Percentiles rank a stretch among this genome's conserved stretches.
phyloP scores from a whole-genome alignment of 1,140 invertebrate genomes.

The Orius insidiosus region DNA sequence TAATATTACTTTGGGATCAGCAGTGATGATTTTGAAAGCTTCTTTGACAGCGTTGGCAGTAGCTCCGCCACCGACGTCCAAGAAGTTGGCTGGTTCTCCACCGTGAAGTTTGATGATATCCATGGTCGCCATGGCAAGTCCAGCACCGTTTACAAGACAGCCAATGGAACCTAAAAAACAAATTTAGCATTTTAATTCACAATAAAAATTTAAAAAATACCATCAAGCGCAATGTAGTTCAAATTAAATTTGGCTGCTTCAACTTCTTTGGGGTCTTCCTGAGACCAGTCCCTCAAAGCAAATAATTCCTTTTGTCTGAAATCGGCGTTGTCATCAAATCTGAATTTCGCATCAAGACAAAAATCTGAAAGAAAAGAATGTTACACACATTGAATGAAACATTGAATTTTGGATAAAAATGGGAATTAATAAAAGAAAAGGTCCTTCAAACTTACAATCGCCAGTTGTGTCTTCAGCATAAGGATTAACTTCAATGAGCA shows the following conservation, averaged over 20 bases:
- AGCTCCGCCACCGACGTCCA: slow-evolving; percentile 93
- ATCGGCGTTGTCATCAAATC: slow-evolving; percentile 91
- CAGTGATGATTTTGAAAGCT: slow-evolving; percentile 86
- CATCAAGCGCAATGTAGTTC: slow-evolving; percentile 94
- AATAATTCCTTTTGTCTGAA: slow-evolving; percentile 89
- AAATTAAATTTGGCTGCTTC: slow-evolving; percentile 81
- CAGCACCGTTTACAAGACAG: slow-evolving; percentile 79
- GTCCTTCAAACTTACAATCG: slow-evolving; percentile 67
- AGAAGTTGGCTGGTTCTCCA: slow-evolving; percentile 86
- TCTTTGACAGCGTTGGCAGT: slow-evolving; percentile 80
- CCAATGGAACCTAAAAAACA: slow-evolving; percentile 40
- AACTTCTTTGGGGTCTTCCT: slow-evolving; percentile 88
- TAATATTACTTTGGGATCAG: slow-evolving; percentile 37
- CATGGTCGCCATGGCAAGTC: slow-evolving; percentile 98
- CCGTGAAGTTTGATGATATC: slow-evolving; percentile 90
- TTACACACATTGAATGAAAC: too few relatives aligned
- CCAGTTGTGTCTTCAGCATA: slow-evolving; percentile 82
- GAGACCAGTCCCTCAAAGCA: slow-evolving; percentile 65
- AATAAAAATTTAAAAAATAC: too few relatives aligned
- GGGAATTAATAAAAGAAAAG: too few relatives aligned
- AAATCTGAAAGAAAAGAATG: slow-evolving; percentile 65
- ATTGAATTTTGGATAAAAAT: too few relatives aligned
- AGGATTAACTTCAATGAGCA: slow-evolving; percentile 91
- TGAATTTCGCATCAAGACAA: slow-evolving; percentile 85
- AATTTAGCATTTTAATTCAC: too few relatives aligned